Evolutionary conservation across 2,797 vertebrate genomes (phyloP).

Genomic region (Diplodus puntazzo): DNA sequence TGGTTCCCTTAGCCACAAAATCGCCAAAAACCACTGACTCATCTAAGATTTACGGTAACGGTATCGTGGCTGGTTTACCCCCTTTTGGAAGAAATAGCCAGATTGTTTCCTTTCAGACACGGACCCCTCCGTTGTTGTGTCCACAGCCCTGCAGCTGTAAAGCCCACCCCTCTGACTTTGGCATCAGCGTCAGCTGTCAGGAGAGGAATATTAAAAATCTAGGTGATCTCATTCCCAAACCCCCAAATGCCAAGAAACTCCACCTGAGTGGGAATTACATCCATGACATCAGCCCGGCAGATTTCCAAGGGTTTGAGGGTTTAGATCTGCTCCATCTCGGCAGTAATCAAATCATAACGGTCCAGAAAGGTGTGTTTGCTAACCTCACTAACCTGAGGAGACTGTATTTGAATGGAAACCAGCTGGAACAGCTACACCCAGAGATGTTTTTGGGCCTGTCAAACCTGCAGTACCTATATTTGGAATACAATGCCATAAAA

Average conservation of each 20-base stretch:
- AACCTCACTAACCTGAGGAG: slow-evolving; percentile 97
- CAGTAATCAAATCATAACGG: slow-evolving; percentile 93
- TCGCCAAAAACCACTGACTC: slow-evolving; percentile 94
- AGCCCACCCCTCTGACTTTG: slow-evolving; percentile 96
- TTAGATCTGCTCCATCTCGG: slow-evolving; percentile 97
- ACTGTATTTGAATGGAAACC: slow-evolving; percentile 97
- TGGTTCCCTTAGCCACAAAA: slow-evolving; percentile 90
- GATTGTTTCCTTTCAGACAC: slow-evolving; percentile 94
- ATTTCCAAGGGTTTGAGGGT: slow-evolving; percentile 95
- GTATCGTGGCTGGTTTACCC: slow-evolving; percentile 94
- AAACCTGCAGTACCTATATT: slow-evolving; percentile 97
- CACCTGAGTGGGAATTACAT: slow-evolving; percentile 97
- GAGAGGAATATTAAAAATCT: slow-evolving; percentile 94
- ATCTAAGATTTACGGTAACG: slow-evolving; percentile 96
- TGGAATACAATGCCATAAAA: slow-evolving; percentile 99
- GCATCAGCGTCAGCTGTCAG: slow-evolving; percentile 97
- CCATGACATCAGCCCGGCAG: slow-evolving; percentile 89
- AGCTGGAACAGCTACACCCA: slow-evolving; percentile 94
- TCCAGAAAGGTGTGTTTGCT: slow-evolving; percentile 93
- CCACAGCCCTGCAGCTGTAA: slow-evolving; percentile 95
- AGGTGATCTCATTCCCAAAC: slow-evolving; percentile 92
- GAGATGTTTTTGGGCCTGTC: slow-evolving; percentile 97
- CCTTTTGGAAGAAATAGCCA: slow-evolving; percentile 91
- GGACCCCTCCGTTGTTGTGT: slow-evolving; percentile 92
- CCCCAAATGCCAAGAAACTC: slow-evolving; percentile 95